Evolutionary conservation across 35 echinoderm and acorn worm genomes (phyloP), one percentile per base, ranked within the genome.

Genomic region (Holothuria glaberrima): DNA sequence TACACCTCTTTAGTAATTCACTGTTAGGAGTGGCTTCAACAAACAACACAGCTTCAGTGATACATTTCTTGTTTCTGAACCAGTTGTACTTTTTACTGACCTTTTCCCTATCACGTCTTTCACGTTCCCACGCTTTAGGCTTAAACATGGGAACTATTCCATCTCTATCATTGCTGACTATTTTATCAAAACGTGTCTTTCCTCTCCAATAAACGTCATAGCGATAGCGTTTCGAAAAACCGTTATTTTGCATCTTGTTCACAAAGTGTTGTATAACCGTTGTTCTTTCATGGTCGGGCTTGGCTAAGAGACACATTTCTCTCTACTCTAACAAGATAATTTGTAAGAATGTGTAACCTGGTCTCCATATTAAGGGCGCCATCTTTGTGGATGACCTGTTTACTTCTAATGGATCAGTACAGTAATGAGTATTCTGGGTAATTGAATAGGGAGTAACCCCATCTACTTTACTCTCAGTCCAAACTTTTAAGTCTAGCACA

Each of bases 311-410:
- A 78, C 12, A 78, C 74, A 78, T 36, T 36, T 20, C 74, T 78
- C 74, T 45, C 16, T 45, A 78, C 16, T 45, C 74, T 78, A 48
- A 78, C 32, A 25, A 78, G 74, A 20, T 78, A 6, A 78, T 78
- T 78, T 20, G 34, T 45, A 10, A 78, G 38, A 45, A 78, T 78
- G 33, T 78, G 30, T 48, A 41, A 31, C 38, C 44, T 78, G 34
- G 74, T 78, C 38, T 45, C 44, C 25, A 44, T n/a, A 78, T 78
- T 78, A 44, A 78, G 33, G 30, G 74, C 30, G 20, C 45, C 74
- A n/a, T 78, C 74, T 78, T 78, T 46, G 45, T 78, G 74, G 25
- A 78, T 48, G 30, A 44, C 74, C 34, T 78, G 74, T 78, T 44
- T 78, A 25, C 74, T 44, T 0, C 74, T 78, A 32, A 78, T 78